Base-by-base conservation (phyloP, 2,797 vertebrate genomes). In the Gouania willdenowi region DNA sequence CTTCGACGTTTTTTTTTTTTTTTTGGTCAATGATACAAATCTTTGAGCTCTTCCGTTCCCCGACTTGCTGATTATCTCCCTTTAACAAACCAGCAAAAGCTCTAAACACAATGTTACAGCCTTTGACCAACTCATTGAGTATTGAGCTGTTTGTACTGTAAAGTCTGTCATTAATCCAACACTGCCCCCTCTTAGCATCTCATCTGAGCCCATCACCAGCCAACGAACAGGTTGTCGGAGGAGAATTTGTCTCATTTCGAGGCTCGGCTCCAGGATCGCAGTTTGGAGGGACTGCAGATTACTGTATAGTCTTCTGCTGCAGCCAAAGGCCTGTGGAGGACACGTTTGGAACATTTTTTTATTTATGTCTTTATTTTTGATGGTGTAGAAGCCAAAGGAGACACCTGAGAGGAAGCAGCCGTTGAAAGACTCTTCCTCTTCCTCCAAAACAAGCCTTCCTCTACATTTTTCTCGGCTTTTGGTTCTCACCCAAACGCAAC, bases 401-500 rank as follows among this genome's bases (percentile, higher is more conserved):
- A 26, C 6, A 26, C n/a, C 33, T 34, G 51, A 57, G 67, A 63
- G 55, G 59, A 56, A 63, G 71, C 59, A 34, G 1, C 40, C 8
- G 36, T 23, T 45, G 58, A n/a, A n/a, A n/a, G n/a, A n/a, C 22
- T 52, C 55, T 62, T n/a, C 49, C 19, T 11, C 4, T 52, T 5
- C 6, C 26, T 8, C 6, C 12, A 26, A 34, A 36, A 41, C 7
- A 36, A 23, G 0, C 14, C 19, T 14, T 10, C 26, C 5, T 24
- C 42, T 12, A 10, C 8, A 7, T 71, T 75, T 84, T 83, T 84
- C 73, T 81, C 75, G 56, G 69, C 53, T 66, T 38, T 31, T 56
- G 63, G 82, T 86, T 67, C 66, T 81, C 84, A 85, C 77, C 75
- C 81, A 88, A 87, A 89, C 87, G 88, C 87, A 87, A 88, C 84